A percentile compares a stretch with the other conserved stretches of the same genome.
These are phyloP conservation scores for Bambusicola thoracicus DNA, from an alignment of 2,113 vertebrate genomes.

Conservation along the genomic window DNA sequence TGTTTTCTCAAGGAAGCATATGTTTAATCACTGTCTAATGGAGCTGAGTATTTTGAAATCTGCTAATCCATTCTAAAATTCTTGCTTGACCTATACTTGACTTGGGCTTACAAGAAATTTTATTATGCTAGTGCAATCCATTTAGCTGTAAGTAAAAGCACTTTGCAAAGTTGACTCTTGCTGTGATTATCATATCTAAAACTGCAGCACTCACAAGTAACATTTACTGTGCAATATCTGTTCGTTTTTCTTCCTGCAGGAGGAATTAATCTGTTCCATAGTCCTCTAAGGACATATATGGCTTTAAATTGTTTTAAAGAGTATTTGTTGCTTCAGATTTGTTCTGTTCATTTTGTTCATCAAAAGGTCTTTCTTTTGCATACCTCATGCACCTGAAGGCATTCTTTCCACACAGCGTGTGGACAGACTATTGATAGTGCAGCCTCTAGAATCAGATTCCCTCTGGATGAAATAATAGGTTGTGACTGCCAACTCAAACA, in stretches of 20 bases:
- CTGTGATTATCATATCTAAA: neutral
- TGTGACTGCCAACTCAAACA: constrained; percentile 61
- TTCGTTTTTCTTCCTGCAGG: neutral
- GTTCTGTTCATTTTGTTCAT: neutral
- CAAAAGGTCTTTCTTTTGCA: neutral
- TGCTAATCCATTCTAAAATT: constrained; percentile 25
- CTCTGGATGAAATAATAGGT: constrained; percentile 51
- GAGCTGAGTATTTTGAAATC: neutral
- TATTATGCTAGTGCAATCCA: neutral
- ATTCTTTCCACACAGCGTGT: neutral
- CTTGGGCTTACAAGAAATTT: constrained; percentile 25
- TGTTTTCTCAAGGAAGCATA: neutral
- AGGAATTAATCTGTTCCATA: neutral
- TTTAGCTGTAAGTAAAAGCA: neutral
- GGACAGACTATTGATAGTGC: neutral
- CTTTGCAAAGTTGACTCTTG: constrained; percentile 2
- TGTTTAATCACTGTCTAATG: neutral
- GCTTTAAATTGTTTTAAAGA: neutral
- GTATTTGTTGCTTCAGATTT: neutral
- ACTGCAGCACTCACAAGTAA: neutral
- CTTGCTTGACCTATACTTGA: constrained; percentile 40
- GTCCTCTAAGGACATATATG: neutral
- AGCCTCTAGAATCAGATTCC: constrained; percentile 44
- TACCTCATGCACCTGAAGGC: neutral
- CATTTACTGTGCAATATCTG: neutral